phyloP scores from a whole-genome alignment of 1,140 invertebrate genomes.

The Dufourea novaeangliae region DNA sequence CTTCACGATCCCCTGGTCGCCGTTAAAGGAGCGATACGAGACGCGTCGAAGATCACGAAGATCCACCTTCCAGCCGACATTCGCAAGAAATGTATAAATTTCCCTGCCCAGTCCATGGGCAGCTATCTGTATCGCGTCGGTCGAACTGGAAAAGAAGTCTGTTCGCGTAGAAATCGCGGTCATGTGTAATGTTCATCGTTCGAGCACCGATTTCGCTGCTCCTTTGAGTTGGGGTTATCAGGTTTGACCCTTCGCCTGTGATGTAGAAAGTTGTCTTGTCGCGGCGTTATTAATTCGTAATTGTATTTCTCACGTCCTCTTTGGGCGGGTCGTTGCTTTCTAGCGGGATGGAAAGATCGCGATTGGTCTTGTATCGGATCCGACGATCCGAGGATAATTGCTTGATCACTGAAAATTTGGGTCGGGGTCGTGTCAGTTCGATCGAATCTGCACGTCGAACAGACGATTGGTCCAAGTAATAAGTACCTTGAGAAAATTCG shows the following conservation, averaged over 20 bases:
- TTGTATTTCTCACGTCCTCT: constrained; percentile 15
- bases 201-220: neutral
- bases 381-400: neutral
- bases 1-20: constrained; percentile 27
- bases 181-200: constrained; percentile 7
- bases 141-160: neutral
- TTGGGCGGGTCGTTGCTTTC: constrained; percentile 6
- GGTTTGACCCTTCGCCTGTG: neutral
- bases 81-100: neutral
- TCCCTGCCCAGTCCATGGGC: neutral
- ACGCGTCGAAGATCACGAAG: constrained; percentile 2
- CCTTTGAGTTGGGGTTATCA: constrained; percentile 1
- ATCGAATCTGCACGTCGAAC: no score
- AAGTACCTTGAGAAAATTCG: neutral
- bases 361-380: neutral
- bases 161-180: constrained; percentile 10
- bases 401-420: neutral
- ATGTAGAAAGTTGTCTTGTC: constrained; percentile 27
- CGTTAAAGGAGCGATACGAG: constrained; percentile 7
- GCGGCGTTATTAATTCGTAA: constrained; percentile 26
- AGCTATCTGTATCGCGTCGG: neutral
- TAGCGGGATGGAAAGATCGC: neutral
- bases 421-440: neutral
- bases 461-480: neutral
- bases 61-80: neutral